Conservation (phyloP, 2,113 vertebrate genomes). For the Notiomystis cincta region DNA sequence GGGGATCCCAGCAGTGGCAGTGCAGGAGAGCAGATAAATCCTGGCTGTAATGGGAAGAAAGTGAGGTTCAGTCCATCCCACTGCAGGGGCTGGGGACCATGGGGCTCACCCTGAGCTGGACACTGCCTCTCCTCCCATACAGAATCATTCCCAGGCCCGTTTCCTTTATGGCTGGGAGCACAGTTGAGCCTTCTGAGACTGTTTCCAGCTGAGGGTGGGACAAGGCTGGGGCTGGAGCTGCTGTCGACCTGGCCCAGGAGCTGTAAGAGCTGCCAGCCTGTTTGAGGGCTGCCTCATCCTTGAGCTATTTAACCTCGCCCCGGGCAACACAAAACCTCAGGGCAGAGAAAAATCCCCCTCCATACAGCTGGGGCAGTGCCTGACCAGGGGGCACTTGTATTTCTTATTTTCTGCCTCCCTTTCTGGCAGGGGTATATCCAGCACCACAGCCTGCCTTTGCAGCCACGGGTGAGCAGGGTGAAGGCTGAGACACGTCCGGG, state of each 20-base stretch:
- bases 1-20: accelerated
- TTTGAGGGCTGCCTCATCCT: not conserved
- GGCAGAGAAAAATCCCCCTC: not conserved
- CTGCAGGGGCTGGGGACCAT: not conserved
- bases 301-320: not conserved
- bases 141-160: not conserved
- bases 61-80: not conserved
- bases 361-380: not conserved
- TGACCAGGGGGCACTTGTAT: not conserved
- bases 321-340: not conserved
- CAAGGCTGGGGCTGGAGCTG: not conserved
- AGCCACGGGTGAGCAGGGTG: not conserved
- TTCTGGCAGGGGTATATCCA: not conserved
- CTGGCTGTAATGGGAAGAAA: not conserved
- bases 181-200: not conserved
- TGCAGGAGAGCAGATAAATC: not conserved
- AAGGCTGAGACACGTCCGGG: not conserved
- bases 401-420: not conserved
- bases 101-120: not conserved
- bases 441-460: not conserved
- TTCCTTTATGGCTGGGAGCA: accelerated
- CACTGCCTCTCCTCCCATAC: not conserved
- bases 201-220: not conserved
- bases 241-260: accelerated
- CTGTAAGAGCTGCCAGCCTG: not conserved